These are phyloP conservation scores for Alaudala cheleensis DNA, from an alignment of 2,113 vertebrate species.

Conservation along the genomic window DNA sequence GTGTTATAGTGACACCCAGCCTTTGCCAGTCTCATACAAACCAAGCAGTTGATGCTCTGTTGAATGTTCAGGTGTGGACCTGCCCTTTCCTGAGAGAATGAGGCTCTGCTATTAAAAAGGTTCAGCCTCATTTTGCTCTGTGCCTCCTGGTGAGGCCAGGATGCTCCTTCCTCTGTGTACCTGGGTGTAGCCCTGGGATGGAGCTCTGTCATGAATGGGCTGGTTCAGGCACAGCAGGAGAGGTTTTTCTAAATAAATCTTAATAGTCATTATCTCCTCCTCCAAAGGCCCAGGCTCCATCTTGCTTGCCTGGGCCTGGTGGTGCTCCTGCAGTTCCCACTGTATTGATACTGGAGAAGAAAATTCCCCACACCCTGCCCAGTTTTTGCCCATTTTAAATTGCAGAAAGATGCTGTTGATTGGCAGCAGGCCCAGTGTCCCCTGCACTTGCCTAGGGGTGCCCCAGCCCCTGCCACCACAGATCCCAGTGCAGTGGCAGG, in stretches of 20 bases:
- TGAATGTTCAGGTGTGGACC: constrained; percentile 28
- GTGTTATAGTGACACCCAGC: constrained; percentile 12
- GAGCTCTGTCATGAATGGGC: neutral
- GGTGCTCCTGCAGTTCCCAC: neutral
- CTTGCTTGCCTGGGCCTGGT: neutral
- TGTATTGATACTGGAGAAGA: neutral
- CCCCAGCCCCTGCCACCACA: neutral
- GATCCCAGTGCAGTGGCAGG: neutral
- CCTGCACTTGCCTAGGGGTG: rapidly evolving
- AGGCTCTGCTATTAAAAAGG: neutral
- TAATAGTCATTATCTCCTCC: neutral
- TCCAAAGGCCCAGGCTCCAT: neutral
- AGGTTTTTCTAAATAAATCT: neutral
- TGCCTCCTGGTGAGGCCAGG: neutral
- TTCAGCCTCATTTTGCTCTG: neutral
- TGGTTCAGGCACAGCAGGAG: neutral
- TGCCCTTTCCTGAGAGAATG: constrained; percentile 45
- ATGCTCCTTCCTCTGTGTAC: neutral
- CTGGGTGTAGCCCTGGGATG: neutral
- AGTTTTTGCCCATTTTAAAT: neutral
- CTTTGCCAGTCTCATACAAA: constrained; percentile 39
- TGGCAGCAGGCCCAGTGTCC: neutral
- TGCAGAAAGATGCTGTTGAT: neutral
- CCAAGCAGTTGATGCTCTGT: constrained; percentile 37
- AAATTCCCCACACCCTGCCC: neutral